Percentiles rank a stretch among this genome's conserved stretches.
These are phyloP conservation scores for Hydropotes inermis DNA, from an alignment of 2,113 vertebrate species.

Conservation along the genomic window DNA sequence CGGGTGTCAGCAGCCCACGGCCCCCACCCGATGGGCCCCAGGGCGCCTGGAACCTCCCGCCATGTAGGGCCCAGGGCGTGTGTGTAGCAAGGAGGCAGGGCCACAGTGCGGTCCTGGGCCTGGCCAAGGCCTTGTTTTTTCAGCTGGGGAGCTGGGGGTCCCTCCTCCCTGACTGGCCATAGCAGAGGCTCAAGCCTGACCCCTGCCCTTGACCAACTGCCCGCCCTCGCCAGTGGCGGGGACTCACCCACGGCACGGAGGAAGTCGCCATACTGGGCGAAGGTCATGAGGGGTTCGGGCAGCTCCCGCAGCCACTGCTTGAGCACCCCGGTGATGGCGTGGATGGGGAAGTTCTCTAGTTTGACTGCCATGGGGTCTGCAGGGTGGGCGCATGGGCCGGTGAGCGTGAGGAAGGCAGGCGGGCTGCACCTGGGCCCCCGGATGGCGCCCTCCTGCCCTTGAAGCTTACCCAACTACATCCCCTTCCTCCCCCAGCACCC, in stretches of 20 bases:
- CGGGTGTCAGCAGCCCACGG: neutral
- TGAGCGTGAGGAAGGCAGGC: fast-evolving
- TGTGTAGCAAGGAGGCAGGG: neutral
- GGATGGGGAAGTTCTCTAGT: conserved; percentile 95
- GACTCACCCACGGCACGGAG: conserved; percentile 93
- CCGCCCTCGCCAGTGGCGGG: fast-evolving
- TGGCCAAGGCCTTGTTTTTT: neutral
- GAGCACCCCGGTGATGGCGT: conserved; percentile 94
- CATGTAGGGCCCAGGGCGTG: fast-evolving
- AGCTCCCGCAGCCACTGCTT: conserved; percentile 97
- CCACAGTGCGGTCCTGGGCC: neutral
- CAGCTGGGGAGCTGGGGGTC: neutral
- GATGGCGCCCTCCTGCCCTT: fast-evolving
- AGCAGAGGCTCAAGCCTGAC: fast-evolving
- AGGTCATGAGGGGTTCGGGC: conserved; percentile 96
- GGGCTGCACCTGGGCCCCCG: neutral
- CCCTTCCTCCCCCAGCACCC: too few relatives aligned
- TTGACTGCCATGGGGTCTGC: conserved; percentile 87
- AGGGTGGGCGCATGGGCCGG: fast-evolving
- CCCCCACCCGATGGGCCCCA: fast-evolving
- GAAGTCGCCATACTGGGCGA: conserved; percentile 93
- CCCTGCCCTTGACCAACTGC: fast-evolving
- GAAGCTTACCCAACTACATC: neutral
- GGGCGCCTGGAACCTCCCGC: neutral
- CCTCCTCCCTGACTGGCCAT: neutral